Evolutionary conservation across 2,797 vertebrate genomes (phyloP).

Genomic region (Micropoecilia bifurca): DNA sequence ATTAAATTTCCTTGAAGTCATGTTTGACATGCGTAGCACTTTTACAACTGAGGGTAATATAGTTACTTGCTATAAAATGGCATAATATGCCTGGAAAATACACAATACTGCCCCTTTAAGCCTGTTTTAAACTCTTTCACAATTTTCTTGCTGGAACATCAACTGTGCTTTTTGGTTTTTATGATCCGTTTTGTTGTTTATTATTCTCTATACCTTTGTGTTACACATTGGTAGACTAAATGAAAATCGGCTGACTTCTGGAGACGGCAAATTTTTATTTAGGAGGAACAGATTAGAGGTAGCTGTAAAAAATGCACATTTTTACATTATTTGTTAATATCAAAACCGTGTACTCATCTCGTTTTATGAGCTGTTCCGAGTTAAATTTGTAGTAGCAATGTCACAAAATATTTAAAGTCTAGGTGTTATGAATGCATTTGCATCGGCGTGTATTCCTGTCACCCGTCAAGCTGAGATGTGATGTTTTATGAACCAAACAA

Average conservation of each 20-base stretch:
- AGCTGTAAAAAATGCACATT: neutral
- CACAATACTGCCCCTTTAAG: too few relatives aligned
- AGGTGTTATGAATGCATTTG: neutral
- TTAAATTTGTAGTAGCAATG: neutral
- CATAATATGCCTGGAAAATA: too few relatives aligned
- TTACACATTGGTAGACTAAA: neutral
- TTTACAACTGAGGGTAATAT: too few relatives aligned
- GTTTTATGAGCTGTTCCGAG: neutral
- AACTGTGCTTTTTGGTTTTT: neutral
- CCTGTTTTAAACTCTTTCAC: neutral
- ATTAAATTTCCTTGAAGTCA: too few relatives aligned
- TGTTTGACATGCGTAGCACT: too few relatives aligned
- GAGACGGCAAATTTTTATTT: neutral
- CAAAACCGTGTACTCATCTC: neutral
- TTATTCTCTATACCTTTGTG: too few relatives aligned
- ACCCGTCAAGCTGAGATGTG: slow-evolving; percentile 34
- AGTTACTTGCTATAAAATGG: too few relatives aligned
- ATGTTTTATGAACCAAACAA: slow-evolving; percentile 31
- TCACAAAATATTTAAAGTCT: neutral
- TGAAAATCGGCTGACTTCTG: neutral
- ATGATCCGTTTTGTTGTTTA: neutral
- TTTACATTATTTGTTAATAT: neutral
- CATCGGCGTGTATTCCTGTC: neutral
- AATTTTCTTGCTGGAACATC: neutral
- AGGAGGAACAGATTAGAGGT: too few relatives aligned